Evolutionary conservation across 2,113 vertebrate species (phyloP).

Genomic region (Porphyrio hochstetteri): DNA sequence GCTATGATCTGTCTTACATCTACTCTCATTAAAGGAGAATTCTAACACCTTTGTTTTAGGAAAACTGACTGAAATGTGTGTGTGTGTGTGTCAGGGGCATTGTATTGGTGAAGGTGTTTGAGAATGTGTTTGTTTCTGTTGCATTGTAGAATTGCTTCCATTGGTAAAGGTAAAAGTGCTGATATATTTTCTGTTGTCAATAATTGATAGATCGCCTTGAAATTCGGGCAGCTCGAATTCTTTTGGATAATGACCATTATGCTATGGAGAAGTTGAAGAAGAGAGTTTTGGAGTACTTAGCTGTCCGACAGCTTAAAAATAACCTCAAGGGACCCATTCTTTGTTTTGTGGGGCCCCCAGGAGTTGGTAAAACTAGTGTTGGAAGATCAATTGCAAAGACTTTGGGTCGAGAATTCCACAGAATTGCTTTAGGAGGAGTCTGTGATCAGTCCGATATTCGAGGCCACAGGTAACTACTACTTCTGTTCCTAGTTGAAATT

Average conservation of each 20-base stretch:
- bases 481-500: neutral
- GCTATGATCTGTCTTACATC: neutral
- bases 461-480: constrained; percentile 87
- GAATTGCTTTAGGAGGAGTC: constrained; percentile 93
- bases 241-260: constrained; percentile 95
- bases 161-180: neutral
- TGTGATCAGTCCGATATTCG: constrained; percentile 98
- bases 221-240: constrained; percentile 88
- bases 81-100: neutral
- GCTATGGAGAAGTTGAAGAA: constrained; percentile 96
- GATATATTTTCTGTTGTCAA: neutral
- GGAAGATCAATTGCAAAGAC: constrained; percentile 94
- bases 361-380: constrained; percentile 97
- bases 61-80: neutral
- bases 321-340: constrained; percentile 95
- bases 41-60: neutral
- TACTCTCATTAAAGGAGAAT: neutral
- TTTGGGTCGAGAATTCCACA: constrained; percentile 93
- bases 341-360: constrained; percentile 96
- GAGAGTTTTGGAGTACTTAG: constrained; percentile 94
- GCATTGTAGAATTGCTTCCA: neutral
- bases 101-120: neutral
- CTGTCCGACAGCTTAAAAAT: constrained; percentile 91
- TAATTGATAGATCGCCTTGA: constrained; percentile 87
- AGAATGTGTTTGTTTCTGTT: neutral